Base-by-base conservation (phyloP, 1,140 invertebrate genomes). In the Trichonephila clavipes region DNA sequence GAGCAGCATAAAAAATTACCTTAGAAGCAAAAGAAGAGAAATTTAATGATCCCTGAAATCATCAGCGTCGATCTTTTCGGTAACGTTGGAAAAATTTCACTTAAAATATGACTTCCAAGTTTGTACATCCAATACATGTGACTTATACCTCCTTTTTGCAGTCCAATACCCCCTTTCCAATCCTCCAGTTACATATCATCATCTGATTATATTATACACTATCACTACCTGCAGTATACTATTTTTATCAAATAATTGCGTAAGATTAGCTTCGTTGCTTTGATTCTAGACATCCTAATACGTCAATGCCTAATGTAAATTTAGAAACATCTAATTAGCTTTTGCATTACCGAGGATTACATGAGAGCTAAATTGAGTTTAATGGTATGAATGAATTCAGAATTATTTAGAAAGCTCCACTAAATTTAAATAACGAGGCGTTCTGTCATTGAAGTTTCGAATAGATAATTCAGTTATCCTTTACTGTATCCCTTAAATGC, bases 251-350 rank as follows among this genome's bases (percentile, higher is more conserved):
- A 28, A 77, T 77, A 77, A 77, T 77, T 77, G 34, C 28, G 16
- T 24, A 19, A 77, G 34, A 77, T 77, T 34, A 40, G 18, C 24
- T 77, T 6, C 72, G 1, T 2, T 0, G 14, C 14, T 77, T 34
- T 77, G 24, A 40, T 40, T 12, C 72, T 77, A 16, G 28, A 14
- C 12, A 77, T 34, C 0, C 24, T 19, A 40, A 77, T 77, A 28
- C 24, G 10, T 69, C 66, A 24, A 24, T 8, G 66, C 24, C 28
- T 77, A 34, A 34, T 34, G 14, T 77, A 77, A 77, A 77, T 77
- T 77, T 77, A 77, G 28, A 77, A 77, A 77, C 34, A 77, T 18
- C 28, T 77, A 40, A 77, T 77, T 77, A 40, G 72, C 34, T 77
- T 77, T 34, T 40, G 28, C 16, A 77, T 18, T 72, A 24, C 69